These are phyloP conservation scores for Pissodes strobi DNA, from an alignment of 1,140 invertebrate genomes.

Conservation along the genomic window DNA sequence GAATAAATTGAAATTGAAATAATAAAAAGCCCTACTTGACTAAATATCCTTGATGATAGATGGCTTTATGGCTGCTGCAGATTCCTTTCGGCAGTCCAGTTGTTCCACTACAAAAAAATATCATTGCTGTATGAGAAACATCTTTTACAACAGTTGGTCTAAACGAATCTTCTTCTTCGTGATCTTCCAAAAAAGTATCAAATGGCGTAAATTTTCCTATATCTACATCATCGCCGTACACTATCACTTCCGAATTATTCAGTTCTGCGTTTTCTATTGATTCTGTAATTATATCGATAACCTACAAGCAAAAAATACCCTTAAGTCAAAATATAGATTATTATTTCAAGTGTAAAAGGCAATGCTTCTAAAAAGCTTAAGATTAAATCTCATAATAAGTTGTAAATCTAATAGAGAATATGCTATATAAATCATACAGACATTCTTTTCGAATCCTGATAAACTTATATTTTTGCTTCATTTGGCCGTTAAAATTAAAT, in stretches of 20 bases:
- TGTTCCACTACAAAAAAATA: slow-evolving; percentile 68
- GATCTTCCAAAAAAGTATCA: slow-evolving; percentile 28
- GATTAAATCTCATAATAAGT: too few species aligned
- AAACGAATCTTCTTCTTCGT: slow-evolving; percentile 41
- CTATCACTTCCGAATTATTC: slow-evolving; percentile 40
- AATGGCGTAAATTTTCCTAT: slow-evolving; percentile 24
- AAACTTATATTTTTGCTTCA: too few species aligned
- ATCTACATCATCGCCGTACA: slow-evolving; percentile 30
- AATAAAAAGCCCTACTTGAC: slow-evolving; percentile 11
- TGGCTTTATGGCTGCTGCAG: slow-evolving; percentile 63
- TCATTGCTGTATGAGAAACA: slow-evolving; percentile 47
- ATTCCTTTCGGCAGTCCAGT: slow-evolving; percentile 78
- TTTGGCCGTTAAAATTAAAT: too few species aligned
- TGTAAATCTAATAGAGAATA: too few species aligned
- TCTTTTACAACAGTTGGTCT: slow-evolving; percentile 36
- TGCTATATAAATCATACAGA: too few species aligned
- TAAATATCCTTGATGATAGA: slow-evolving; percentile 30
- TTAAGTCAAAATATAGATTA: too few species aligned
- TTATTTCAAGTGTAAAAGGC: too few species aligned
- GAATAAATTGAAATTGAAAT: too few species aligned
- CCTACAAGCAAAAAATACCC: too few species aligned
- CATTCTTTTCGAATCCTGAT: too few species aligned
- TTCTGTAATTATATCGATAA: slow-evolving; percentile 1
- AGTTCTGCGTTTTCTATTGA: slow-evolving; percentile 20
- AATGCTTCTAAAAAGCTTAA: too few species aligned